phyloP scores from a whole-genome alignment of 2,888 invertebrate species.

The Melanostoma mellinum region DNA sequence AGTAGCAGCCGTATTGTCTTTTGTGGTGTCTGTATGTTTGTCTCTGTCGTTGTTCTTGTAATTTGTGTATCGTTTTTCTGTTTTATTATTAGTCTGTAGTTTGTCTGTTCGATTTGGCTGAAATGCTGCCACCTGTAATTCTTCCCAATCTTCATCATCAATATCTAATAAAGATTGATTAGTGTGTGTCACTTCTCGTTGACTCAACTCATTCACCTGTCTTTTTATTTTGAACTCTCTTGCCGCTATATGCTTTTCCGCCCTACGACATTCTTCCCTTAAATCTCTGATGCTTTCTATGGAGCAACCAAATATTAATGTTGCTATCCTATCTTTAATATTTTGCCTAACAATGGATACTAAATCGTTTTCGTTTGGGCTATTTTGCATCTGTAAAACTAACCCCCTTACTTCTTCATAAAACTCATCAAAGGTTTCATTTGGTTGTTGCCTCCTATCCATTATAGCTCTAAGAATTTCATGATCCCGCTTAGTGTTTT shows the following conservation, averaged over 20 bases:
- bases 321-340: not conserved
- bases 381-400: not conserved
- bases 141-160: not conserved
- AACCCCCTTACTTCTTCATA: slow-evolving; percentile 2
- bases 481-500: not conserved
- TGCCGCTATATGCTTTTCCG: not conserved
- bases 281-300: not conserved
- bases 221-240: not conserved
- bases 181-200: not conserved
- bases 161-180: no score
- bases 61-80: not conserved
- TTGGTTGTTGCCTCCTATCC: not conserved
- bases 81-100: not conserved
- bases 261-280: not conserved
- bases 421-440: slow-evolving; percentile 4
- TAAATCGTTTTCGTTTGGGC: not conserved
- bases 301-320: not conserved
- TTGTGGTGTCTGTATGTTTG: not conserved
- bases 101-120: not conserved
- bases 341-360: not conserved
- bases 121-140: not conserved
- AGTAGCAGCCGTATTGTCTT: not conserved
- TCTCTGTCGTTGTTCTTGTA: not conserved
- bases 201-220: no score
- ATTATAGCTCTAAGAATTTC: not conserved